Conservation (phyloP, 2,888 invertebrate genomes). For the Anaspis maculata region DNA sequence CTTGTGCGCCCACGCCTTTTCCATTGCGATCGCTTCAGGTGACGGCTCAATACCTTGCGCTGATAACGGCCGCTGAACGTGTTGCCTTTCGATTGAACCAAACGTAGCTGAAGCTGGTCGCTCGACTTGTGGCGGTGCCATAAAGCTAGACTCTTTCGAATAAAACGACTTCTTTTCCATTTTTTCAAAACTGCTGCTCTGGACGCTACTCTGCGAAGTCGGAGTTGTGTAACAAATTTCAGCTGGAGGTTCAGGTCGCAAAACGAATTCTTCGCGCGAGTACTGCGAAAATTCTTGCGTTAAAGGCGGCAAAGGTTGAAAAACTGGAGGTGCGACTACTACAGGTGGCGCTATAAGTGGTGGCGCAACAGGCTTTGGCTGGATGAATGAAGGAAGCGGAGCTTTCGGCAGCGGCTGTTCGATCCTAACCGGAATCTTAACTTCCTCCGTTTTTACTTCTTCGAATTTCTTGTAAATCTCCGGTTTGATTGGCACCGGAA, state of each 20-base stretch:
- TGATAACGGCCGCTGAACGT: constrained; percentile 40
- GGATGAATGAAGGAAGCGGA: constrained; percentile 24
- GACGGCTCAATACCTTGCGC: constrained; percentile 37
- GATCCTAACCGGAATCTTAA: not conserved
- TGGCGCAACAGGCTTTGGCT: constrained; percentile 22
- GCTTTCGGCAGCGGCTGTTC: constrained; percentile 18
- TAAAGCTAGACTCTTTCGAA: constrained; percentile 22
- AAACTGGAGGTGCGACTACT: too few relatives aligned
- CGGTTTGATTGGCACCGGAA: constrained; percentile 33
- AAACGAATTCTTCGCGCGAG: constrained; percentile 42
- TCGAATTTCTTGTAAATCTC: constrained; percentile 43
- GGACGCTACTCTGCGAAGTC: constrained; percentile 1
- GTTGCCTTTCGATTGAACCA: not conserved
- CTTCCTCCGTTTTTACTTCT: constrained; percentile 16
- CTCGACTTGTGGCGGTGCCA: constrained; percentile 28
- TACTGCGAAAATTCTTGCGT: constrained; percentile 18
- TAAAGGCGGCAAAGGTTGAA: too few relatives aligned
- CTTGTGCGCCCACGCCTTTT: constrained; percentile 57
- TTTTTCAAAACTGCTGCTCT: constrained; percentile 26
- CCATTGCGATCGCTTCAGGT: constrained; percentile 51
- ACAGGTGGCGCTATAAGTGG: too few relatives aligned
- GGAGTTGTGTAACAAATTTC: constrained; percentile 57
- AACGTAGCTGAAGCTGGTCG: constrained; percentile 23
- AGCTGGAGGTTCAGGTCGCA: constrained; percentile 62
- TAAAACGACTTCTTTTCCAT: constrained; percentile 22